Conservation (phyloP, 1,140 invertebrate genomes). For the Leptinotarsa lineolata region DNA sequence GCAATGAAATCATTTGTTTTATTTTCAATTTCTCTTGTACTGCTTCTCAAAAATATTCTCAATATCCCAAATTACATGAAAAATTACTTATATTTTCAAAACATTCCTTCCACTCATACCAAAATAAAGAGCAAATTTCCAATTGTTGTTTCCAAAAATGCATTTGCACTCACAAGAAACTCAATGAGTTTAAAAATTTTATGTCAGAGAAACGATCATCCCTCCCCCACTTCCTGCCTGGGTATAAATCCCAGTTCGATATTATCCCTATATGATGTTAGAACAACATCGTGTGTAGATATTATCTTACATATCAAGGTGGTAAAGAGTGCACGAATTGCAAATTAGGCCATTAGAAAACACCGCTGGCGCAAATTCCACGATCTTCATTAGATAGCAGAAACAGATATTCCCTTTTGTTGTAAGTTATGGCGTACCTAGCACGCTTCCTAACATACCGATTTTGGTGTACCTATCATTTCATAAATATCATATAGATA, state of each 20-base stretch:
- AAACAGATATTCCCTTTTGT: slow-evolving; percentile 38
- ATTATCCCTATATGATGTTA: slow-evolving; percentile 3
- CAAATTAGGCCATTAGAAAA: slow-evolving; percentile 39
- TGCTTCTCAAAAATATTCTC: no score
- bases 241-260: not conserved
- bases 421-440: slow-evolving; percentile 40
- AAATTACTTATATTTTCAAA: no score
- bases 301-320: slow-evolving; percentile 16
- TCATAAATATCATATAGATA: not conserved
- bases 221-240: not conserved
- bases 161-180: no score
- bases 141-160: no score
- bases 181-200: no score
- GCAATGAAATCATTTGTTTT: no score
- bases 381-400: slow-evolving; percentile 47
- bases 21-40: no score
- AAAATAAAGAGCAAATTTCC: no score
- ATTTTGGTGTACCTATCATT: not conserved
- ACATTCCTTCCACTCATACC: no score
- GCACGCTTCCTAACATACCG: slow-evolving; percentile 21
- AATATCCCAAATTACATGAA: no score
- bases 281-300: slow-evolving; percentile 15
- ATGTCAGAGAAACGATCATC: no score
- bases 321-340: slow-evolving; percentile 33
- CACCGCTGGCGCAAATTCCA: slow-evolving; percentile 45